Evolutionary conservation across 2,888 invertebrate genomes (phyloP), one percentile per base, ranked within the genome.

Genomic region (Magallana nippona): DNA sequence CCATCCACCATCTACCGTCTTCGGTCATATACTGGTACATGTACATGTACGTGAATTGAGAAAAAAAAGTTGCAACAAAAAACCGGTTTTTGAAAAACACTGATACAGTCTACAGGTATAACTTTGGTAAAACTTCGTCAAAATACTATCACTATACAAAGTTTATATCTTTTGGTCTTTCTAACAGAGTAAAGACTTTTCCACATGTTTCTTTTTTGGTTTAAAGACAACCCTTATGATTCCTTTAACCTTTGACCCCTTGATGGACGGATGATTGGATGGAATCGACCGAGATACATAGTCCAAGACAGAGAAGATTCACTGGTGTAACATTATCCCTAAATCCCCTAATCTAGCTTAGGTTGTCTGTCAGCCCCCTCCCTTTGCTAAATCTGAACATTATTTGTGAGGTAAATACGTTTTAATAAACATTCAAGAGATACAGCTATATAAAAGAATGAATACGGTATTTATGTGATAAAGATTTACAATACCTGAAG

Each of bases 241-340:
- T 27, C 22, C 71, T 71, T 58, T n/a, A 58, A 58, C 15, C 13
- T 58, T 27, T 71, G 71, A 71, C 71, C 71, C 71, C 71, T 71
- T 22, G 71, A 71, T 71, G 71, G 71, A 71, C 71, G 71, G 71
- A 71, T 71, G 71, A 71, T 71, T 71, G 71, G 71, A 71, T 71
- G 71, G 71, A 71, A 71, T 71, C 71, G 27, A 71, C 71, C 71
- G 27, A 71, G 71, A 71, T 71, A 71, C 27, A 71, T 27, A 71
- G 71, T 32, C 71, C 71, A 71, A 71, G 71, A 71, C 71, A 71
- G 71, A 71, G 32, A 71, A 71, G 71, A 27, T 27, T 71, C 71
- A 71, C 71, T 71, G 71, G 71, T 71, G 22, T 22, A 15, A 71
- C 27, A 71, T 71, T 27, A 71, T 71, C 10, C 44, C 27, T 27